Evolutionary conservation across 2,113 vertebrate genomes (phyloP).

Genomic region (Chaetops frenatus): DNA sequence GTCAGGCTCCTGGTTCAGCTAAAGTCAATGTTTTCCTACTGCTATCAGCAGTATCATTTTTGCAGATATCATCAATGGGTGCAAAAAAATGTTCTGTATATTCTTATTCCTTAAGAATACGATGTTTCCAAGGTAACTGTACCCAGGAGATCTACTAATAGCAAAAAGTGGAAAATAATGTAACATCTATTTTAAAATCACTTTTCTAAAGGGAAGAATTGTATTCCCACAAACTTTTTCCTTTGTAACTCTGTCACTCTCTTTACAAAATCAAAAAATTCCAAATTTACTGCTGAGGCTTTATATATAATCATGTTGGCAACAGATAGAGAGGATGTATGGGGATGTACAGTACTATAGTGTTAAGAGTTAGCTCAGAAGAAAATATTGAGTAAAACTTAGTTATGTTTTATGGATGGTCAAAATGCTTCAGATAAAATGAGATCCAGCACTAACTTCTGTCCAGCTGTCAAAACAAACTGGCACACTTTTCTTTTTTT

Average conservation of each 20-base stretch:
- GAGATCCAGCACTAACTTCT: not conserved
- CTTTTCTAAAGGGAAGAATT: conserved; percentile 13
- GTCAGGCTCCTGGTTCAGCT: not conserved
- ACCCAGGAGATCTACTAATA: conserved; percentile 12
- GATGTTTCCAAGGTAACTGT: conserved; percentile 49
- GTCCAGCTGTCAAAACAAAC: not conserved
- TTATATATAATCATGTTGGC: not conserved
- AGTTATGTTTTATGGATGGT: not conserved
- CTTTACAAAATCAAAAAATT: conserved; percentile 29
- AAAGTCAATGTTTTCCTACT: not conserved
- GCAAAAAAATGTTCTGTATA: not conserved
- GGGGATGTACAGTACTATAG: not conserved
- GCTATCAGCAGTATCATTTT: not conserved
- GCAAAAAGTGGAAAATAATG: conserved; percentile 36
- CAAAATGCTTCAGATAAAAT: not conserved
- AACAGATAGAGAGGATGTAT: not conserved
- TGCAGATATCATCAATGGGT: not conserved
- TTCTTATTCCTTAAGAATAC: conserved; percentile 7
- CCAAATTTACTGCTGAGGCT: not conserved
- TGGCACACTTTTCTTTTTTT: not conserved
- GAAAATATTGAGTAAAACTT: not conserved
- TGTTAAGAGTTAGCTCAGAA: not conserved
- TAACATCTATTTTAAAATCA: conserved; percentile 33
- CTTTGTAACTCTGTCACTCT: not conserved
- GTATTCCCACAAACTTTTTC: conserved; percentile 17